Evolutionary conservation across 1,140 invertebrate species (phyloP).

Genomic region (Ceratina japonica): DNA sequence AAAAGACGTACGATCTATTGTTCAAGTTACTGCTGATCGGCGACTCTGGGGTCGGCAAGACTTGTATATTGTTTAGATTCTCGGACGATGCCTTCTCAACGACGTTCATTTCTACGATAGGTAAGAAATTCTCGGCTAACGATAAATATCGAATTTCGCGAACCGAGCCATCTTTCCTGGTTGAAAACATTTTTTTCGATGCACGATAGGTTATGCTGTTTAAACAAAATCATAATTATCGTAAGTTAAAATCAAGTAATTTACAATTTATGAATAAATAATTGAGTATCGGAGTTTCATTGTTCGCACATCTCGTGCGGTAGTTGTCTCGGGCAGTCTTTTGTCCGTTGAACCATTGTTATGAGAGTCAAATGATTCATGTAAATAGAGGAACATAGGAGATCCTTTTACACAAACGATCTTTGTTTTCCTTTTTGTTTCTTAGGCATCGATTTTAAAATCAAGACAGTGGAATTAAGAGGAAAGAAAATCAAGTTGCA

Average conservation of each 20-base stretch:
- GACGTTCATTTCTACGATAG: constrained; percentile 98
- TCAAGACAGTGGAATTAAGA: constrained; percentile 97
- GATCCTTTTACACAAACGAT: constrained; percentile 17
- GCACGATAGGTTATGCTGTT: constrained; percentile 30
- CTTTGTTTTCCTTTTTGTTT: constrained; percentile 15
- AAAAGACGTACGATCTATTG: constrained; percentile 98
- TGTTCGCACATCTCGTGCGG: background rate
- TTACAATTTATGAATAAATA: background rate
- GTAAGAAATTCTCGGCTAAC: constrained; percentile 81
- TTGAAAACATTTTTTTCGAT: background rate
- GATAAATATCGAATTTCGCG: background rate
- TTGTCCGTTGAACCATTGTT: background rate
- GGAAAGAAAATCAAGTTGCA: constrained; percentile 99
- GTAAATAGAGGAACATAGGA: constrained; percentile 5
- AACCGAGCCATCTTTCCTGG: background rate
- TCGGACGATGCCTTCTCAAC: constrained; percentile 99
- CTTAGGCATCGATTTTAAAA: constrained; percentile 98
- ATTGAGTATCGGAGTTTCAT: background rate
- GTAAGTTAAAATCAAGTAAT: background rate
- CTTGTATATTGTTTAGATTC: constrained; percentile 98
- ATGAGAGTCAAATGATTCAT: background rate
- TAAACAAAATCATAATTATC: background rate
- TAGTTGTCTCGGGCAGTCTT: background rate
- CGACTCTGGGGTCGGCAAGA: constrained; percentile 99
- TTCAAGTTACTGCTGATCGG: constrained; percentile 99